A percentile compares a stretch with the other conserved stretches of the same genome.
Evolutionary conservation across 2,888 invertebrate species (phyloP).

Genomic region (Corbicula japonica): DNA sequence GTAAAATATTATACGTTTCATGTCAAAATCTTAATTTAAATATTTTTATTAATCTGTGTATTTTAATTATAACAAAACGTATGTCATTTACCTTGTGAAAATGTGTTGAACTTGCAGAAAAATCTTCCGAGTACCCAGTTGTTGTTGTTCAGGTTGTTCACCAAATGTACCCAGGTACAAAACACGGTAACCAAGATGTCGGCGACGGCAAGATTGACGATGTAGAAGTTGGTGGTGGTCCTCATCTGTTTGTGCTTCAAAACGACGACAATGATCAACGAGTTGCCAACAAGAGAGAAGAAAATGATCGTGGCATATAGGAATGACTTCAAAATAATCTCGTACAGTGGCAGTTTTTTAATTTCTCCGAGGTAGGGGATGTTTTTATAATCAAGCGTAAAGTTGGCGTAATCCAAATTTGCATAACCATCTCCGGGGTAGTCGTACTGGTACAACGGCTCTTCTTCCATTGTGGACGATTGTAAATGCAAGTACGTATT

Average conservation of each 20-base stretch:
- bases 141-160: slow-evolving; percentile 92
- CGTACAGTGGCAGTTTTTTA: slow-evolving; percentile 73
- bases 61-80: too few species aligned
- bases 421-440: too few species aligned
- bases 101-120: slow-evolving; percentile 93
- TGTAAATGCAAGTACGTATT: too few species aligned
- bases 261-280: slow-evolving; percentile 79
- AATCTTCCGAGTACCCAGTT: slow-evolving; percentile 91
- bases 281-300: slow-evolving; percentile 78
- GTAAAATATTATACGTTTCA: too few species aligned
- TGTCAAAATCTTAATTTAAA: too few species aligned
- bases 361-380: slow-evolving; percentile 68
- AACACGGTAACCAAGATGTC: slow-evolving; percentile 86
- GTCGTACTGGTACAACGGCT: too few species aligned
- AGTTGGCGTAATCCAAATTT: background rate
- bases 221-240: slow-evolving; percentile 85
- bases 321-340: slow-evolving; percentile 75
- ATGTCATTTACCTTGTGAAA: slow-evolving; percentile 90
- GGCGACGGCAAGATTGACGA: slow-evolving; percentile 84
- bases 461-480: too few species aligned
- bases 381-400: slow-evolving; percentile 31
- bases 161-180: slow-evolving; percentile 92
- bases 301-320: slow-evolving; percentile 75
- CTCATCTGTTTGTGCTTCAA: slow-evolving; percentile 79
- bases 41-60: too few species aligned